Base-by-base conservation (phyloP, 2,797 vertebrate genomes). In the Lacerta bilineata region DNA sequence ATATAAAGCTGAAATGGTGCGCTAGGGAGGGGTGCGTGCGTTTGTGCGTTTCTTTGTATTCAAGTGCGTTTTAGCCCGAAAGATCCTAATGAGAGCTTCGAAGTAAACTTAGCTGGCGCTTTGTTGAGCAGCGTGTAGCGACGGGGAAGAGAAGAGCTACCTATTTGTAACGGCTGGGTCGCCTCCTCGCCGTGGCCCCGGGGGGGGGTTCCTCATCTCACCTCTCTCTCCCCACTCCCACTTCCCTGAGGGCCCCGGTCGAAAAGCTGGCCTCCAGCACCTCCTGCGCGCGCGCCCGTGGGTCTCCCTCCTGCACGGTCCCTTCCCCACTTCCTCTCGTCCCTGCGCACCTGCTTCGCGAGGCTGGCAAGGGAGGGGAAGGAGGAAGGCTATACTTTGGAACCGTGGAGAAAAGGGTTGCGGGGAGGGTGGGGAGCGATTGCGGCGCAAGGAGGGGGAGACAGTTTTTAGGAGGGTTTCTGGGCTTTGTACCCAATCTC, bases 141-240 rank as follows among this genome's bases (percentile, higher is more conserved):
- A 97, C 97, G 98, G 97, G 97, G 97, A 96, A 96, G 95, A 97
- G 97, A 97, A 98, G 97, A 98, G 97, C 94, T 96, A 96, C 96
- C 96, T 97, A 96, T 98, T 98, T 98, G 98, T 97, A 97, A 97
- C 96, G 96, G 96, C 95, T 96, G 96, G 97, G 96, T 96, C 95
- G 96, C 96, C 95, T 92, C 96, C 96, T 97, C 97, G 59, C 72
- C 59, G 29, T 64, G 25, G 33, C 71, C 71, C 18, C 17, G 36
- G 27, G 50, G 50, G 11, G 50, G 50, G 11, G 50, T 3, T 20
- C 41, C 36, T 43, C 69, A 36, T 69, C 36, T 81, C 69, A 20
- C 46, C 27, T 1, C 9, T 5, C 29, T 0, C 3, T 2, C 59
- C 41, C 61, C 1, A 50, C 50, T 50, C 50, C 46, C 46, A 13